Conservation (phyloP, 2,888 invertebrate genomes). For the Phaonia tiefii region DNA sequence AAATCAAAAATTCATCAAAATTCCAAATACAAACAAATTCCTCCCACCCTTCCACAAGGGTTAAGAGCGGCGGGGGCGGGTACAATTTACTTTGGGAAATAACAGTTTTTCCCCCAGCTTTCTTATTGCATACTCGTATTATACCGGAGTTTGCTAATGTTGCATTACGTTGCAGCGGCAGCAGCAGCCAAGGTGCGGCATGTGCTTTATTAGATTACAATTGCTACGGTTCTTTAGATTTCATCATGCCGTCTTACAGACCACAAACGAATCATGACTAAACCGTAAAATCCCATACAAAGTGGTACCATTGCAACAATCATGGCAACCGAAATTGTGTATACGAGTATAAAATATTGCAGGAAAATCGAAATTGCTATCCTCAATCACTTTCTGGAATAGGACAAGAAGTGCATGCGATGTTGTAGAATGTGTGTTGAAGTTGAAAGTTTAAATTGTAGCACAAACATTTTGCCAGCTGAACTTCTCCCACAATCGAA, state of each 20-base stretch:
- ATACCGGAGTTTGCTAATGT: constrained; percentile 40
- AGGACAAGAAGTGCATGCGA: too few relatives aligned
- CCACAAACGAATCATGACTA: constrained; percentile 3
- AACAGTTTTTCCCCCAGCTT: constrained; percentile 25
- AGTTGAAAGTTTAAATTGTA: constrained; percentile 3
- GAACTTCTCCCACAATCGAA: neutral
- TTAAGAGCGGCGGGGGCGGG: neutral
- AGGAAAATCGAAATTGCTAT: too few relatives aligned
- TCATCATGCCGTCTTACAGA: too few relatives aligned
- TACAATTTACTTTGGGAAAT: constrained; percentile 54
- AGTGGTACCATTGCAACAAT: too few relatives aligned
- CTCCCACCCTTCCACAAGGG: neutral
- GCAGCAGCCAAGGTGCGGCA: constrained; percentile 33
- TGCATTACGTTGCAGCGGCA: constrained; percentile 28
- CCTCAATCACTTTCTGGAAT: too few relatives aligned
- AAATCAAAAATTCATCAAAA: constrained; percentile 58
- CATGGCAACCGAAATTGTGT: too few relatives aligned
- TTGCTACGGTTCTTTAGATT: constrained; percentile 10
- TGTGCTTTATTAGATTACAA: constrained; percentile 47
- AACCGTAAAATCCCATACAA: neutral
- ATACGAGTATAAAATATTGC: too few relatives aligned
- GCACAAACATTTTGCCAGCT: neutral
- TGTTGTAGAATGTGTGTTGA: too few relatives aligned
- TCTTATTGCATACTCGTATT: constrained; percentile 4
- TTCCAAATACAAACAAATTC: constrained; percentile 16